These are phyloP conservation scores for Petromus typicus DNA, from an alignment of 2,113 vertebrate species.

Conservation along the genomic window DNA sequence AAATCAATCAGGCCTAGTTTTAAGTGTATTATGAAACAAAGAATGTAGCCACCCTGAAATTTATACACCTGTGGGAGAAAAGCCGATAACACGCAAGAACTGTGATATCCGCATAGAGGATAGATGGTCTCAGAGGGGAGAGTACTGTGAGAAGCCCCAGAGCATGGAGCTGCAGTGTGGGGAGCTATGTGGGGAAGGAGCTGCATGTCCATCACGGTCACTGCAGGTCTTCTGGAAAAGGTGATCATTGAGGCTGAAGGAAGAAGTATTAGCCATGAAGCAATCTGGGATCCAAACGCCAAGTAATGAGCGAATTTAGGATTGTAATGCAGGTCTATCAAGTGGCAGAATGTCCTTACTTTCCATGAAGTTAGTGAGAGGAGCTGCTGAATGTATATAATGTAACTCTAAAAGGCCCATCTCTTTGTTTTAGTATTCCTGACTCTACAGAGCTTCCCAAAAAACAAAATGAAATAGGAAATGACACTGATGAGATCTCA, in stretches of 20 bases:
- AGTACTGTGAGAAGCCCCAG: neutral
- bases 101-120: neutral
- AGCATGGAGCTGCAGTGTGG: neutral
- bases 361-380: neutral
- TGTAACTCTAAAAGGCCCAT: neutral
- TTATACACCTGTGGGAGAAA: neutral
- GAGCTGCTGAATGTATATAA: neutral
- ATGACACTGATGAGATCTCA: neutral
- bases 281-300: neutral
- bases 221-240: neutral
- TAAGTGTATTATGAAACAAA: neutral
- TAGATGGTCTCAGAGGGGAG: neutral
- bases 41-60: neutral
- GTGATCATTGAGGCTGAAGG: neutral
- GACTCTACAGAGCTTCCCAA: neutral
- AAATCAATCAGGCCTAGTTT: neutral
- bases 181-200: neutral
- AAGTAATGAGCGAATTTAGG: neutral
- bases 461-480: neutral
- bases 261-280: neutral
- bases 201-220: neutral
- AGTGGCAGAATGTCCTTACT: neutral
- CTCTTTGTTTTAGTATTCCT: constrained; percentile 5
- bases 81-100: neutral
- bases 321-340: neutral